A percentile compares a stretch with the other conserved stretches of the same genome.
These are phyloP conservation scores for Caenorhabditis elegans DNA, from an alignment of 1,140 invertebrate species.

Conservation along the genomic window WBcel235 BX284605.5:11208501-11209000, in stretches of 20 bases:
- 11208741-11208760: not conserved
- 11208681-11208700: not conserved
- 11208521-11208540: conserved; percentile 5
- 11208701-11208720: not conserved
- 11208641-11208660: not conserved
- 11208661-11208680: not conserved
- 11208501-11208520: not conserved
- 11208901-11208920: too few species aligned
- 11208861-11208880: not conserved
- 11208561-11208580: not conserved
- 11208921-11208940: too few species aligned
- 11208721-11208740: not conserved
- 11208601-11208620: not conserved
- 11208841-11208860: not conserved
- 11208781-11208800: conserved; percentile 12
- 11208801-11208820: not conserved
- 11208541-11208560: conserved; percentile 2
- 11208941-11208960: too few species aligned
- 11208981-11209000: too few species aligned
- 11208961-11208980: too few species aligned
- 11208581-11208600: not conserved
- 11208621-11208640: not conserved
- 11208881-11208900: too few species aligned
- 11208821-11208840: not conserved
- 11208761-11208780: not conserved